Evolutionary conservation across 2,797 vertebrate genomes (phyloP), one percentile per base, ranked within the genome.

Genomic region (Botia almorhae): DNA sequence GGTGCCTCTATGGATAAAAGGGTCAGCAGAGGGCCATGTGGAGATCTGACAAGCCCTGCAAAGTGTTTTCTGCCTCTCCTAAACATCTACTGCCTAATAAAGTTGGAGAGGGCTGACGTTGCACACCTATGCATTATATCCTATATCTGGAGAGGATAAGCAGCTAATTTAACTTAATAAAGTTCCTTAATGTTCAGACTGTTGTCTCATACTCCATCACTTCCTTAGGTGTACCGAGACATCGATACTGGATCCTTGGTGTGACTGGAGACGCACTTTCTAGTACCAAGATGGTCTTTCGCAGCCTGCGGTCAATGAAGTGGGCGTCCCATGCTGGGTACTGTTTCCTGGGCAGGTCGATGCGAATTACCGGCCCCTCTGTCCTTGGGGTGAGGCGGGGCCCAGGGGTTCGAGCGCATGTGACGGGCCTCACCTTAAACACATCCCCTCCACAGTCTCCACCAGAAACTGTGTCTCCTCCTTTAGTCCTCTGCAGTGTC

Each of bases 261-360:
- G 97, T 98, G 80, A 89, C 92, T 0, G 97, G 97, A 0, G 97
- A 96, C 0, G 96, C 92, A 23, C 94, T 94, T 83, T 99, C 97
- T 19, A 99, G 94, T 0, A 96, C 96, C 90, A 98, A 92, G 87
- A 99, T 97, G 88, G 96, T 98, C 88, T 97, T 98, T 46, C 97
- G 93, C 85, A 99, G 92, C 82, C 98, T 92, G 43, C 98, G 95
- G 92, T 99, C 98, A 7, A 99, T 97, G 88, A 96, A 98, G 89
- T 99, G 98, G 76, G 97, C 98, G 0, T 99, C 98, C 97, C 97
- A 99, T 23, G 98, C 98, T 0, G 98, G 98, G 88, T 99, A 98
- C 87, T 94, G 96, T 93, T 99, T 99, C 60, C 98, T 95, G 82
- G 97, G 98, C 85, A 99, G 91, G 93, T 99, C 98, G 89, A 99